Percentiles rank a stretch among this genome's conserved stretches.
These are phyloP conservation scores for Sitta europaea DNA, from an alignment of 2,113 vertebrate genomes.

Conservation along the genomic window DNA sequence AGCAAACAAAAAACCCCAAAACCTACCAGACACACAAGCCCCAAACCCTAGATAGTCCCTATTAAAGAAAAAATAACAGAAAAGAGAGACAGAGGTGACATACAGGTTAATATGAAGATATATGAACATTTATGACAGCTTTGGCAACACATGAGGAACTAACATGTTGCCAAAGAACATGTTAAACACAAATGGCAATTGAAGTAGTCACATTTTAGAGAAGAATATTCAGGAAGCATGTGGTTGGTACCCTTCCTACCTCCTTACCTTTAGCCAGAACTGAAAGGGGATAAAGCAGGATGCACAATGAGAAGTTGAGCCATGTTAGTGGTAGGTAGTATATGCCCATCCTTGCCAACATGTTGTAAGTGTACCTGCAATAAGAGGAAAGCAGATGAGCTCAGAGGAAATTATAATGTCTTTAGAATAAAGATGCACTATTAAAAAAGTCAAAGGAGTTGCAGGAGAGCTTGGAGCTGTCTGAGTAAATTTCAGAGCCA, in stretches of 20 bases:
- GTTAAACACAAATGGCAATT: neutral
- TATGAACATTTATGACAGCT: neutral
- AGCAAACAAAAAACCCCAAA: neutral
- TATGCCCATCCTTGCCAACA: slow-evolving; percentile 77
- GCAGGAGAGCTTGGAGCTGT: neutral
- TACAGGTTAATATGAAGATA: neutral
- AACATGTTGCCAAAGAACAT: too few species aligned
- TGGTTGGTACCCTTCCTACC: neutral
- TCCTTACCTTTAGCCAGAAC: slow-evolving; percentile 85
- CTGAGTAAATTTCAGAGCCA: neutral
- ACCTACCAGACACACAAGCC: neutral
- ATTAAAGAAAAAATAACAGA: neutral
- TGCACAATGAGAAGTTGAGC: slow-evolving; percentile 84
- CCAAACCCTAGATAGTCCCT: neutral
- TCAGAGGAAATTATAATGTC: neutral
- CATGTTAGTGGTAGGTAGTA: slow-evolving; percentile 79
- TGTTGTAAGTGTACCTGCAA: slow-evolving; percentile 78
- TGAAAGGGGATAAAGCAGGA: slow-evolving; percentile 82
- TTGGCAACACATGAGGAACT: neutral
- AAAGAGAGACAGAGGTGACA: neutral
- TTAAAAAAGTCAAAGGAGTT: neutral
- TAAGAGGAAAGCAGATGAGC: neutral
- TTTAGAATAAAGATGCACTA: neutral
- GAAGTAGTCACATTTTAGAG: neutral
- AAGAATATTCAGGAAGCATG: neutral